Percentiles rank a stretch among this genome's conserved stretches.
Conservation (phyloP, 2,113 vertebrate genomes). For the Gallinago paraguaiae region DNA sequence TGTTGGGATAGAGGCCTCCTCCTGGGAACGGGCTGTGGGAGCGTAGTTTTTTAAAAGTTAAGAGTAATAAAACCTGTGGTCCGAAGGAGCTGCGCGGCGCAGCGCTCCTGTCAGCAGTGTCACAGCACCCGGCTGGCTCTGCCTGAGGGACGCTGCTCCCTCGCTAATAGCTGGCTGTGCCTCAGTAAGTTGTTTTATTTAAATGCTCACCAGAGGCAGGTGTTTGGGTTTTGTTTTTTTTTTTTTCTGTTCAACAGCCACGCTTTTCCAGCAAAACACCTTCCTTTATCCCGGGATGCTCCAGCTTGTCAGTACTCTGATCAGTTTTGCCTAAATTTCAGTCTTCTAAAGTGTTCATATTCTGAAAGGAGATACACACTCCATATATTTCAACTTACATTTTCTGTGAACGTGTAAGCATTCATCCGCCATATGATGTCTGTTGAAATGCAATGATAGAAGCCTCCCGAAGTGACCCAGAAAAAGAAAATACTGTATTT, state of each 20-base stretch:
- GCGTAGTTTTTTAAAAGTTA: background rate
- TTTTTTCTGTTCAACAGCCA: background rate
- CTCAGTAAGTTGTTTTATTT: background rate
- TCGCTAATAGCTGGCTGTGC: accelerated
- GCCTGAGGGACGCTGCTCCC: accelerated
- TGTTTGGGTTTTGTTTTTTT: background rate
- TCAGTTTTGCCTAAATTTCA: background rate
- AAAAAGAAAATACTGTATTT: background rate
- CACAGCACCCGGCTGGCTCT: accelerated
- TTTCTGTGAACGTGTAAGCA: background rate
- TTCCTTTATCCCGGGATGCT: background rate
- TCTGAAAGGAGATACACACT: background rate
- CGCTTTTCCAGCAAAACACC: background rate
- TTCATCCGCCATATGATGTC: background rate
- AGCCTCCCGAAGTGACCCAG: background rate
- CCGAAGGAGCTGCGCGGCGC: accelerated
- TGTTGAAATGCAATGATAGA: background rate
- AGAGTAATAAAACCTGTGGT: accelerated
- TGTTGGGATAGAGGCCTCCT: background rate
- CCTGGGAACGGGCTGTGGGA: no score
- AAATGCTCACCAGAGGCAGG: background rate
- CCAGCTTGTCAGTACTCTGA: background rate
- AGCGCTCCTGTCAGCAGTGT: accelerated
- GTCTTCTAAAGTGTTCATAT: background rate
- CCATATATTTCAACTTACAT: background rate